These are phyloP conservation scores for Sesia apiformis DNA, from an alignment of 2,888 invertebrate genomes.

Conservation along the genomic window DNA sequence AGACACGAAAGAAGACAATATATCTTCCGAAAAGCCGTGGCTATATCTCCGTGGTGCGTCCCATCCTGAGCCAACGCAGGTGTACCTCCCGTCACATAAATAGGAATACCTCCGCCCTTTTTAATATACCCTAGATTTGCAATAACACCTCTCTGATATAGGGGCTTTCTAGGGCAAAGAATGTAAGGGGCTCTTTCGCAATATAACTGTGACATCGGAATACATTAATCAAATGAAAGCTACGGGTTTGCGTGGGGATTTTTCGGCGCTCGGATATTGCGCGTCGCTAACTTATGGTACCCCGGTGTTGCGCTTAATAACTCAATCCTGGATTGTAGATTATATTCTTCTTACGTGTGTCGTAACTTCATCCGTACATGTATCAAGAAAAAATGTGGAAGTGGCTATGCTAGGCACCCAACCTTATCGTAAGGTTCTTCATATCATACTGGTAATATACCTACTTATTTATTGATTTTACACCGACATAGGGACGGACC, in stretches of 20 bases:
- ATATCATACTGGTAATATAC: too few species aligned
- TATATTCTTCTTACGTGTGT: slow-evolving; percentile 13
- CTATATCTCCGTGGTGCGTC: slow-evolving; percentile 19
- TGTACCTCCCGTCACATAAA: slow-evolving; percentile 50
- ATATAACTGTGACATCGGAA: slow-evolving; percentile 64
- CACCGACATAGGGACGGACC: too few species aligned
- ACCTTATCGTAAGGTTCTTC: too few species aligned
- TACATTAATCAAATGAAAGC: slow-evolving; percentile 64
- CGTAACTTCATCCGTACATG: too few species aligned
- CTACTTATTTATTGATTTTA: too few species aligned
- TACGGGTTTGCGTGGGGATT: slow-evolving; percentile 32
- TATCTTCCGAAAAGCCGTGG: slow-evolving; percentile 11
- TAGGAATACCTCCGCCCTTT: slow-evolving; percentile 50
- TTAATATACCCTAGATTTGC: slow-evolving; percentile 72
- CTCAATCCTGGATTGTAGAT: slow-evolving; percentile 25
- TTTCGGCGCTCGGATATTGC: slow-evolving; percentile 53
- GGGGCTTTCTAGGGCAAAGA: slow-evolving; percentile 37
- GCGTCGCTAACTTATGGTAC: slow-evolving; percentile 51
- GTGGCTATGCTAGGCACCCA: too few species aligned
- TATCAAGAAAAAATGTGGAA: too few species aligned
- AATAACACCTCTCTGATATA: slow-evolving; percentile 54
- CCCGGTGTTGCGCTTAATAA: slow-evolving; percentile 36
- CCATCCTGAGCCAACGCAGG: slow-evolving; percentile 33
- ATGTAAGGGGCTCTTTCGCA: slow-evolving; percentile 45
- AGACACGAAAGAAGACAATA: not conserved